These are phyloP conservation scores for Vespertilio murinus DNA, from an alignment of 2,797 vertebrate species.

Conservation along the genomic window DNA sequence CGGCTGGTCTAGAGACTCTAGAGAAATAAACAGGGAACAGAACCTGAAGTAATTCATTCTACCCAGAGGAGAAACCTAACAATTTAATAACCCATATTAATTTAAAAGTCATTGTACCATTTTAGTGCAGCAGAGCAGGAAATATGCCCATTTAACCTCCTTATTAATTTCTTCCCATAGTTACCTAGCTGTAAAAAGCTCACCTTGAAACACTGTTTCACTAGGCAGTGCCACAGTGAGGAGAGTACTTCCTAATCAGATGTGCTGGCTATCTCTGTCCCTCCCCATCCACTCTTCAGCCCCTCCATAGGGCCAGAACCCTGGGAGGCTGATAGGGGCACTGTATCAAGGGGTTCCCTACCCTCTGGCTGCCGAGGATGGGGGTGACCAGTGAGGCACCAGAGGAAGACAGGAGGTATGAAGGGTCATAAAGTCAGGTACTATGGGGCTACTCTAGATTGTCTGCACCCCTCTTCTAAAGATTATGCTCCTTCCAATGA, in stretches of 20 bases:
- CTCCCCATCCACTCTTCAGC: not conserved
- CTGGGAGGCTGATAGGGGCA: not conserved
- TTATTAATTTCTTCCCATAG: not conserved
- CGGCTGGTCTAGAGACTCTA: no score
- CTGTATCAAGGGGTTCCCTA: not conserved
- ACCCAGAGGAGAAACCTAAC: not conserved
- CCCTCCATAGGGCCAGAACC: not conserved
- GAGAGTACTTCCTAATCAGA: not conserved
- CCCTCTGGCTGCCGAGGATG: not conserved
- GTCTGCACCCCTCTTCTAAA: not conserved
- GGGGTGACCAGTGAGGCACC: no score
- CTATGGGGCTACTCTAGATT: not conserved
- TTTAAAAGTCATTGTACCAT: not conserved
- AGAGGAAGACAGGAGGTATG: not conserved
- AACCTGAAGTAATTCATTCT: not conserved
- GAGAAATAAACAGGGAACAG: not conserved
- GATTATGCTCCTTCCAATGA: not conserved
- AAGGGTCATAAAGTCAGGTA: not conserved
- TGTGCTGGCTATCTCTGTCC: no score
- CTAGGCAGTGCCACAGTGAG: not conserved
- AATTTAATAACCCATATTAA: not conserved
- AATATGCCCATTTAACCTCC: not conserved
- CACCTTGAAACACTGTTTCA: not conserved
- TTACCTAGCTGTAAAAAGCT: not conserved
- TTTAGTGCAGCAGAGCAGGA: not conserved